Evolutionary conservation across 2,113 vertebrate genomes (phyloP).

Genomic region (Myrmecobius fasciatus): DNA sequence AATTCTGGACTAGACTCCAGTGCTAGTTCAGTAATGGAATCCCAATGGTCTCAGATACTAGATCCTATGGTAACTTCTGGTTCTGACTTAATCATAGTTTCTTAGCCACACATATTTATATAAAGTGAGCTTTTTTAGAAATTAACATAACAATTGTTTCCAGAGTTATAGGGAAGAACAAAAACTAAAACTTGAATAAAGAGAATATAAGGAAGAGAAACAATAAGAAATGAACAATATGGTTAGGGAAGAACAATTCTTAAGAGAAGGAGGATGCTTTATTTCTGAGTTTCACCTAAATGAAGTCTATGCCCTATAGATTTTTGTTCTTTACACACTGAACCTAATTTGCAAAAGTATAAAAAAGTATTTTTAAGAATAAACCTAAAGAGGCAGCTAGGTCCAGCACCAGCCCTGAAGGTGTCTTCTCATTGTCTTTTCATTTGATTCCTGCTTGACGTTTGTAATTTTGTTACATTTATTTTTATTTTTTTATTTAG

Average conservation of each 20-base stretch:
- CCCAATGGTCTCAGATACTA: not conserved
- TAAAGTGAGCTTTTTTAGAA: not conserved
- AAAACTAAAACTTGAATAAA: conserved; percentile 3
- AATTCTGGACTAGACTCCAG: not conserved
- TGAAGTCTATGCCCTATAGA: not conserved
- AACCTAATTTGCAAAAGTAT: not conserved
- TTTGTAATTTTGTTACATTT: not conserved
- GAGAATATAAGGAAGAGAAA: not conserved
- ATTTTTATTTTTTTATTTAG: not conserved
- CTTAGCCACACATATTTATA: not conserved
- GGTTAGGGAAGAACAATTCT: not conserved
- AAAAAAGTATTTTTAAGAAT: not conserved
- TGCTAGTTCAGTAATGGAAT: not conserved
- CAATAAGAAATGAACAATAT: not conserved
- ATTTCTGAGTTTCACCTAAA: not conserved
- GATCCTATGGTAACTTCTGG: not conserved
- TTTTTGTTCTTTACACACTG: not conserved
- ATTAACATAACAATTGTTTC: not conserved
- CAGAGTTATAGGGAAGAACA: not conserved
- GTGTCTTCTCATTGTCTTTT: not conserved
- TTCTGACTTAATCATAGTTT: not conserved
- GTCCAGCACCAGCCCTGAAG: too few species aligned
- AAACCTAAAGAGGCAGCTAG: too few species aligned
- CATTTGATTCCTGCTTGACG: not conserved
- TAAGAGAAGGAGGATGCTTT: not conserved